phyloP scores from a whole-genome alignment of 1,140 invertebrate genomes.

The Platorchestia sp. region DNA sequence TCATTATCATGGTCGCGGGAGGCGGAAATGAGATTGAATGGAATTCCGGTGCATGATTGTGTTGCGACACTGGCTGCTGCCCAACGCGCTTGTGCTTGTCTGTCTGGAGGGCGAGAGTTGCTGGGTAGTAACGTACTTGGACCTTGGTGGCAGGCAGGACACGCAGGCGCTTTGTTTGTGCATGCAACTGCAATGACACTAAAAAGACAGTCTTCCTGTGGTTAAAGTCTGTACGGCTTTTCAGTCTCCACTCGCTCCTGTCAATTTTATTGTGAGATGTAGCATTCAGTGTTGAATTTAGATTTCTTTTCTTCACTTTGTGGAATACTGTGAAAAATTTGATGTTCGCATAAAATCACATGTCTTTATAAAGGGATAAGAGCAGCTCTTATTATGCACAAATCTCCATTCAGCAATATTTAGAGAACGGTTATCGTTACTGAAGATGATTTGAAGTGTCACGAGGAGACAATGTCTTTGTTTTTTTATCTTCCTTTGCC shows the following conservation, averaged over 20 bases:
- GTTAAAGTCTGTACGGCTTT: not conserved
- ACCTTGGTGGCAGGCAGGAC: not conserved
- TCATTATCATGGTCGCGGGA: constrained; percentile 1
- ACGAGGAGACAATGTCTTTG: too few relatives aligned
- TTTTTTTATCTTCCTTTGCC: too few relatives aligned
- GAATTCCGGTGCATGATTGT: constrained; percentile 37
- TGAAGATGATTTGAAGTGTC: not conserved
- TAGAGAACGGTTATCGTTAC: too few relatives aligned
- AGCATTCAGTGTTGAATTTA: too few relatives aligned
- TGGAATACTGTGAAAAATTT: not conserved
- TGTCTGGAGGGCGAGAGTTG: not conserved
- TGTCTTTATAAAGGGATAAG: not conserved
- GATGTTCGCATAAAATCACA: not conserved
- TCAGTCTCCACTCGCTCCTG: not conserved
- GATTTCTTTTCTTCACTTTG: too few relatives aligned
- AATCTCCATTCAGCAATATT: too few relatives aligned
- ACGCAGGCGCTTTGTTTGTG: not conserved
- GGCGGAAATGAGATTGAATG: constrained; percentile 39
- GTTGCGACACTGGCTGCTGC: not conserved
- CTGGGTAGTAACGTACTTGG: not conserved
- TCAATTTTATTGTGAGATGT: not conserved
- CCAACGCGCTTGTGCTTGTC: not conserved
- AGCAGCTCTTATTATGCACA: not conserved
- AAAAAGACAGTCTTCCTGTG: not conserved
- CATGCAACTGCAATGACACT: not conserved